Evolutionary conservation across 2,113 vertebrate genomes (phyloP).

Genomic region (Struthio camelus): DNA sequence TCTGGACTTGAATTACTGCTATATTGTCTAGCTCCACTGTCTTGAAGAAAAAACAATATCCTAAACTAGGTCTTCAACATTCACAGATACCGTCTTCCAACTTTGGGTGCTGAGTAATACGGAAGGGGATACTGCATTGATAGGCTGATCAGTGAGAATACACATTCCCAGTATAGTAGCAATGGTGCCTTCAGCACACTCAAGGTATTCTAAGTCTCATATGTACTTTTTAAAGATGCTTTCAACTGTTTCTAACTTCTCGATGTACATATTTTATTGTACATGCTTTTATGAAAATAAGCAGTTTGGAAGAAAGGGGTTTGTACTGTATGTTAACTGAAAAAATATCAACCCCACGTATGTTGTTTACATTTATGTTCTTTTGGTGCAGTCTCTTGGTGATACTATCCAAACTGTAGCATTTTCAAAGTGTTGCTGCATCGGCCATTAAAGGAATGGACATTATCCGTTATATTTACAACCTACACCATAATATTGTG

Average conservation of each 20-base stretch:
- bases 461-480: neutral
- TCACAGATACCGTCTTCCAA: neutral
- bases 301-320: neutral
- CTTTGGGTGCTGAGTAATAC: slow-evolving; percentile 8
- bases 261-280: slow-evolving; percentile 56
- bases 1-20: neutral
- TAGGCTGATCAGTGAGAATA: neutral
- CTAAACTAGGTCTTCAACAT: neutral
- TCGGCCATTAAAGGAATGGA: neutral
- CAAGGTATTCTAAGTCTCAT: slow-evolving; percentile 9
- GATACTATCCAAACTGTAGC: neutral
- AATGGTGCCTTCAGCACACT: slow-evolving; percentile 41
- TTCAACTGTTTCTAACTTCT: slow-evolving; percentile 61
- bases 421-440: neutral
- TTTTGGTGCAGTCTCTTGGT: neutral
- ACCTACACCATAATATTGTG: neutral
- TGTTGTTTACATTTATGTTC: slow-evolving; percentile 61
- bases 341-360: slow-evolving; percentile 2
- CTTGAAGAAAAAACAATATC: neutral
- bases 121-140: slow-evolving; percentile 8
- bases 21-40: neutral
- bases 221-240: slow-evolving; percentile 53
- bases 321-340: slow-evolving; percentile 15
- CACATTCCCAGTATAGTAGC: slow-evolving; percentile 63
- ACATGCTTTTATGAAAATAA: slow-evolving; percentile 52